Evolutionary conservation across 2,797 vertebrate species (phyloP), one percentile per base, ranked within the genome.

Genomic region (Gouania willdenowi): DNA sequence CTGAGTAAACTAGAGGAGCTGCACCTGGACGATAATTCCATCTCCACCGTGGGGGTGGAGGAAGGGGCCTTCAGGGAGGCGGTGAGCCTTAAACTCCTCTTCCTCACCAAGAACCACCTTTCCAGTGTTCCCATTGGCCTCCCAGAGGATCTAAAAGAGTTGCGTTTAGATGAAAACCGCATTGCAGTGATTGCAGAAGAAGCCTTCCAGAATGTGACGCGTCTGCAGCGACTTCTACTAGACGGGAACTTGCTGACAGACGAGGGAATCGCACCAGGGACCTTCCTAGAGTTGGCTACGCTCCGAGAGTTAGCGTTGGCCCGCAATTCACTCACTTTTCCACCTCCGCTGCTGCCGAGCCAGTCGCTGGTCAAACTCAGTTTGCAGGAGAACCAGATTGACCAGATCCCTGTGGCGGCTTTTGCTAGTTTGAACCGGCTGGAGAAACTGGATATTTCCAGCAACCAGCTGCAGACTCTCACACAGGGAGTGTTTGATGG

Each of bases 21-120:
- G 12, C 95, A 99, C 45, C 84, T 99, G 32, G 97, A 99, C 26
- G 97, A 98, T 76, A 99, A 99, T 75, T 98, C 95, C 28, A 98
- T 99, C 59, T 98, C 97, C 50, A 97, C 97, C 0, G 95, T 97
- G 16, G 97, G 95, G 0, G 94, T 98, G 66, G 97, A 98, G 60
- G 95, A 98, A 41, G 95, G 94, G 18, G 95, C 95, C 8, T 99
- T 99, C 71, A 83, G 92, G 28, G 93, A 98, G 86, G 95, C 95
- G 0, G 8, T 93, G 3, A 94, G 93, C 85, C 93, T 99, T 74
- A 97, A 94, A 78, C 82, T 98, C 65, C 88, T 99, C 51, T 98
- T 99, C 78, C 84, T 98, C 39, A 97, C 94, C 48, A 98, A 98
- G 87, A 99, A 99, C 70, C 95, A 99, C 71, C 82, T 98, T 56